A percentile compares a stretch with the other conserved stretches of the same genome.
phyloP scores from a whole-genome alignment of 2,888 invertebrate genomes.

The Ptychoptera contaminata region DNA sequence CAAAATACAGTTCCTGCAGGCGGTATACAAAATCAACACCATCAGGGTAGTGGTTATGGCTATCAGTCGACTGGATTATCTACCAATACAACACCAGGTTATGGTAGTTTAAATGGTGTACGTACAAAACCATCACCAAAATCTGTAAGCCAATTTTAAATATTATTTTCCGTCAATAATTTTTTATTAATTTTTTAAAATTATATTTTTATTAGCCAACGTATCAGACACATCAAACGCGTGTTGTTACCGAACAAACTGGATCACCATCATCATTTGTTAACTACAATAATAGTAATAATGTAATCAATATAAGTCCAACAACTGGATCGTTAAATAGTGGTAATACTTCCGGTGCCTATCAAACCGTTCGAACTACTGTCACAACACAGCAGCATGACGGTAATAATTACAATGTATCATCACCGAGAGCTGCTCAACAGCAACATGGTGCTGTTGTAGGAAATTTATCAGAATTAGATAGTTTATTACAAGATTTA shows the following conservation, averaged over 20 bases:
- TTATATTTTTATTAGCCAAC: slow-evolving; percentile 16
- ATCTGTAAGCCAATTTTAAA: slow-evolving; percentile 38
- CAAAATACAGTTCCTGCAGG: slow-evolving; percentile 78
- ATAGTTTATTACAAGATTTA: slow-evolving; percentile 79
- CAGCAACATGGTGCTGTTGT: slow-evolving; percentile 14
- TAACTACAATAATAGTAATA: slow-evolving; percentile 6
- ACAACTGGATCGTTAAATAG: slow-evolving; percentile 14
- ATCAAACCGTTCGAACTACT: too few species aligned
- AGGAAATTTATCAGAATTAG: slow-evolving; percentile 78
- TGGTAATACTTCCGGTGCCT: too few species aligned
- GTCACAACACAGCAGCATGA: neutral
- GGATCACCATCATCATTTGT: neutral
- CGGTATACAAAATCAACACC: slow-evolving; percentile 24
- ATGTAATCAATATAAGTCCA: slow-evolving; percentile 18
- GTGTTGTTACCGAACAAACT: slow-evolving; percentile 13
- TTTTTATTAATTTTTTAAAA: too few species aligned
- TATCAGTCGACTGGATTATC: slow-evolving; percentile 27
- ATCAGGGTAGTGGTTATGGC: slow-evolving; percentile 16
- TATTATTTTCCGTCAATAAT: too few species aligned
- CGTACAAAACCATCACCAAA: slow-evolving; percentile 35
- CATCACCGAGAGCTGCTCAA: slow-evolving; percentile 9
- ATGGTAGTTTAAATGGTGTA: slow-evolving; percentile 64
- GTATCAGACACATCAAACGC: slow-evolving; percentile 12
- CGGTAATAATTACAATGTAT: slow-evolving; percentile 1
- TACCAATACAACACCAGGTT: slow-evolving; percentile 40